Conservation (phyloP, 2,888 invertebrate species). For the Torymus texanus region DNA sequence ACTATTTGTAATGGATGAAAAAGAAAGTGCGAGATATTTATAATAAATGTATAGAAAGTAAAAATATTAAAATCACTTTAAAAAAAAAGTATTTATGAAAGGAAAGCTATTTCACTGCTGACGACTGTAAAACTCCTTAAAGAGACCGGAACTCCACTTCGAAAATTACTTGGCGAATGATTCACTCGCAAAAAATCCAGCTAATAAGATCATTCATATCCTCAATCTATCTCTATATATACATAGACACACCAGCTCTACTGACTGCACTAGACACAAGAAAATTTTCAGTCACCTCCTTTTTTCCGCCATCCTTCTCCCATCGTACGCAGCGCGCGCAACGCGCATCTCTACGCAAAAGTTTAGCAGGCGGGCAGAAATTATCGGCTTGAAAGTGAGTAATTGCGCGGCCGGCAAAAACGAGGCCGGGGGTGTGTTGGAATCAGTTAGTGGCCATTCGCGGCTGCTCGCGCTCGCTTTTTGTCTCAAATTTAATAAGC, state of each 20-base stretch:
- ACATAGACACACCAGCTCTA: neutral
- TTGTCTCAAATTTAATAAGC: slow-evolving; percentile 63
- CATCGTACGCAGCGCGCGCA: too few relatives aligned
- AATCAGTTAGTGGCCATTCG: slow-evolving; percentile 61
- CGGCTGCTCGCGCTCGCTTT: slow-evolving; percentile 41
- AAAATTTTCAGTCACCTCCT: slow-evolving; percentile 15
- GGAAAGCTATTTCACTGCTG: too few relatives aligned
- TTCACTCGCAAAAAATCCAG: slow-evolving; percentile 7
- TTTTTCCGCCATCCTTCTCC: neutral
- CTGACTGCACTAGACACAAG: neutral
- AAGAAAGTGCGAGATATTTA: too few relatives aligned
- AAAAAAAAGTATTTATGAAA: too few relatives aligned
- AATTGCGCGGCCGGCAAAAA: slow-evolving; percentile 53
- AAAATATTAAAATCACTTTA: too few relatives aligned
- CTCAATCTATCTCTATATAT: neutral
- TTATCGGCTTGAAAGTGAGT: slow-evolving; percentile 55
- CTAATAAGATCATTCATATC: slow-evolving; percentile 37
- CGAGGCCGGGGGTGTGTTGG: slow-evolving; percentile 41
- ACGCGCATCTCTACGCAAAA: slow-evolving; percentile 31
- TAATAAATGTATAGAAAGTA: too few relatives aligned
- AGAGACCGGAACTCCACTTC: too few relatives aligned
- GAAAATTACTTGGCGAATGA: neutral
- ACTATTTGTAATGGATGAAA: too few relatives aligned
- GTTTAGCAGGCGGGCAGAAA: slow-evolving; percentile 27
- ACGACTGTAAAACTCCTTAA: too few relatives aligned